Evolutionary conservation across 2,113 vertebrate species (phyloP).

Genomic region (Pteropus alecto): DNA sequence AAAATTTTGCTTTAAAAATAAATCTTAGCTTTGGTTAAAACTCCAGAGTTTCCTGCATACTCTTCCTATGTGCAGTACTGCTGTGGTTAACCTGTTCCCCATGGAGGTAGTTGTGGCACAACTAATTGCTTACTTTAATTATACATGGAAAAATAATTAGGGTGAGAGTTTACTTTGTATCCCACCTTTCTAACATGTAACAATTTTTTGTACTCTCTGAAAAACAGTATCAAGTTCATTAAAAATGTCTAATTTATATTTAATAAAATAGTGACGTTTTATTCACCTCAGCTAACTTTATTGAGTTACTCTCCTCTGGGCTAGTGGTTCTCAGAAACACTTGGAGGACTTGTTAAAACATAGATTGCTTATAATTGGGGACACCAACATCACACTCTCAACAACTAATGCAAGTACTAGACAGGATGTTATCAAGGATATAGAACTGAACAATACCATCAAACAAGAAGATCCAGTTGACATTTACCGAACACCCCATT

Average conservation of each 20-base stretch:
- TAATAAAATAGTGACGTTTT: background rate
- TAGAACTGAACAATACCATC: background rate
- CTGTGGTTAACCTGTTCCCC: background rate
- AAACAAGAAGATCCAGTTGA: background rate
- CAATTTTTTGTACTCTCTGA: background rate
- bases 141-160: background rate
- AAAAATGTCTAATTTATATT: background rate
- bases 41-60: background rate
- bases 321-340: background rate
- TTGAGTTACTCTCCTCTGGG: background rate
- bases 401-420: background rate
- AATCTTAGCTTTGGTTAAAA: background rate
- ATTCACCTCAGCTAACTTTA: background rate
- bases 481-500: background rate
- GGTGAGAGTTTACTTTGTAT: background rate
- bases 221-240: background rate
- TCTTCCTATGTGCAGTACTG: background rate
- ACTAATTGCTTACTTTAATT: background rate
- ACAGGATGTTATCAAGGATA: background rate
- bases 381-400: background rate
- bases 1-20: constrained; percentile 24
- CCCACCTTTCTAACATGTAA: background rate
- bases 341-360: background rate
- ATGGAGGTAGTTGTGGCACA: background rate
- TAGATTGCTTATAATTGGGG: background rate